These are phyloP conservation scores for Orthosia gothica DNA, from an alignment of 2,888 invertebrate genomes.

Conservation along the genomic window DNA sequence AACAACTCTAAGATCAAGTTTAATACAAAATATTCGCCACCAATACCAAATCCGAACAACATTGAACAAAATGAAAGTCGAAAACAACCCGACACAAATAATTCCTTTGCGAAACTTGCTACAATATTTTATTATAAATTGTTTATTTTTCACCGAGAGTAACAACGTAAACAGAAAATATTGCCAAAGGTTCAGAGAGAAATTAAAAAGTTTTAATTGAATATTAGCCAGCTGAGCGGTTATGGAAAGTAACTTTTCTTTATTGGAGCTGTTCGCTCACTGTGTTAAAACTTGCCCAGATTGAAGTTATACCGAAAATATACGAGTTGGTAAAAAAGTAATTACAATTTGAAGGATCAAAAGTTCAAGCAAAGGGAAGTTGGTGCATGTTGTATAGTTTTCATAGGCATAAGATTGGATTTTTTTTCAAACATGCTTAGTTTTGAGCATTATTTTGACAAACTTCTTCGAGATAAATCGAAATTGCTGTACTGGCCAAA, in stretches of 20 bases:
- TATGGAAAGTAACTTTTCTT: constrained; percentile 78
- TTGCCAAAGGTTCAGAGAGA: constrained; percentile 80
- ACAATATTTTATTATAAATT: constrained; percentile 70
- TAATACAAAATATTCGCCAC: neutral
- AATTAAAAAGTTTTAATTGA: constrained; percentile 90
- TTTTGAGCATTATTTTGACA: too few relatives aligned
- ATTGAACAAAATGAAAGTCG: constrained; percentile 49
- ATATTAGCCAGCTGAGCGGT: constrained; percentile 86
- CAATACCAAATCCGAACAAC: constrained; percentile 33
- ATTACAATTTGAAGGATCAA: constrained; percentile 74
- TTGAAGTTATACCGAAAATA: constrained; percentile 76
- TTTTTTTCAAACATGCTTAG: too few relatives aligned
- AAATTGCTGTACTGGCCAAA: too few relatives aligned
- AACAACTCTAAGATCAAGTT: constrained; percentile 7
- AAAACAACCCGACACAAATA: constrained; percentile 63
- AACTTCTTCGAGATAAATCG: too few relatives aligned
- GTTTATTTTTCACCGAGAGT: constrained; percentile 75
- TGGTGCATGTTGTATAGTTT: constrained; percentile 8
- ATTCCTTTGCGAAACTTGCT: constrained; percentile 50
- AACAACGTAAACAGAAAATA: constrained; percentile 83
- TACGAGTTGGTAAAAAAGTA: constrained; percentile 71
- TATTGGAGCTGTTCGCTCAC: constrained; percentile 68
- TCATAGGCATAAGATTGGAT: neutral
- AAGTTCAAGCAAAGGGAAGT: constrained; percentile 57
- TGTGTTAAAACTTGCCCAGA: constrained; percentile 75